Conservation (phyloP, 1,140 invertebrate species). For the Vanessa atalanta region DNA sequence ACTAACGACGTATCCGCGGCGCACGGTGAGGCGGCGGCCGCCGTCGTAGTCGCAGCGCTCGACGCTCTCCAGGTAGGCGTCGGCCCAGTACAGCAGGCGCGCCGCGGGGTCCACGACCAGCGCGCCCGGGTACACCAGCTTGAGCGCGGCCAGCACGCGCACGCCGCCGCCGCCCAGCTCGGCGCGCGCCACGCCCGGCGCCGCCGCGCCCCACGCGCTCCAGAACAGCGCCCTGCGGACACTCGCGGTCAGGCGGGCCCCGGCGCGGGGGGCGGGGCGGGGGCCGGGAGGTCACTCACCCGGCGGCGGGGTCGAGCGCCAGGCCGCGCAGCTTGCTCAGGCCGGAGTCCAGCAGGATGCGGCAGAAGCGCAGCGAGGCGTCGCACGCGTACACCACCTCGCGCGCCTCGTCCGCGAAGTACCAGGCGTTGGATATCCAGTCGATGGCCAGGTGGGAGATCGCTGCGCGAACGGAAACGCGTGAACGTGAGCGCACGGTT, state of each 20-base stretch:
- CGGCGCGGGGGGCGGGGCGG: no score
- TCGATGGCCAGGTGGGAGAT: constrained; percentile 89
- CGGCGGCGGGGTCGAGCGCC: constrained; percentile 90
- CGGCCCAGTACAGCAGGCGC: constrained; percentile 89
- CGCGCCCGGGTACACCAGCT: constrained; percentile 87
- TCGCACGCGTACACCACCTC: constrained; percentile 88
- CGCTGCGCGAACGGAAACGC: constrained; percentile 64
- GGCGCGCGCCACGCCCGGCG: constrained; percentile 84
- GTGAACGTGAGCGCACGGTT: no score
- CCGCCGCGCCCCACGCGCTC: constrained; percentile 86
- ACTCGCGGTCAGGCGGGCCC: neutral
- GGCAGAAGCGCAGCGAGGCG: constrained; percentile 83
- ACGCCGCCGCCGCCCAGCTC: constrained; percentile 83
- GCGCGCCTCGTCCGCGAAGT: constrained; percentile 89
- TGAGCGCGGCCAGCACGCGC: constrained; percentile 49
- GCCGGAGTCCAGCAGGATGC: constrained; percentile 86
- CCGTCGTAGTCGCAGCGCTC: constrained; percentile 88
- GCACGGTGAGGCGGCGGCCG: constrained; percentile 83
- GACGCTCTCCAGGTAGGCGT: constrained; percentile 88
- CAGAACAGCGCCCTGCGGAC: constrained; percentile 86
- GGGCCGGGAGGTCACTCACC: constrained; percentile 49
- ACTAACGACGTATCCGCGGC: constrained; percentile 81
- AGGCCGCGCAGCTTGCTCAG: constrained; percentile 88
- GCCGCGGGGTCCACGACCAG: constrained; percentile 87
- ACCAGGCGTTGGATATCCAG: constrained; percentile 93